phyloP scores from a whole-genome alignment of 2,888 invertebrate species.

The Cordilura impudica region DNA sequence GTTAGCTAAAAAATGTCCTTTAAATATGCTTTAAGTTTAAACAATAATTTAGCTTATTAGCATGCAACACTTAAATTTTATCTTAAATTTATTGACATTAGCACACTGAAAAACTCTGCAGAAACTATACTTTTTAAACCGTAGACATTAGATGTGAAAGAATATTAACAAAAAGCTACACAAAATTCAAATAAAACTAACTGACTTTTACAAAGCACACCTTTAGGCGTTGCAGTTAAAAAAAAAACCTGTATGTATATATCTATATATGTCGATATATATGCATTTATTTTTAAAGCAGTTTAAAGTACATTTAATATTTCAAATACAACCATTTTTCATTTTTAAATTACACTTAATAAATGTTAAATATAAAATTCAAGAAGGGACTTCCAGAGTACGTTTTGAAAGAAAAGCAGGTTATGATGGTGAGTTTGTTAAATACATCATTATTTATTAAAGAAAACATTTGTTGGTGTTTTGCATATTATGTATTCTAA shows the following conservation, averaged over 20 bases:
- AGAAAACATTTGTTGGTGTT: not conserved
- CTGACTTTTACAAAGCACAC: slow-evolving; percentile 45
- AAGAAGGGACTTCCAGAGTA: not conserved
- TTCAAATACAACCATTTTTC: slow-evolving; percentile 4
- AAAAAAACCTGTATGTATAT: not conserved
- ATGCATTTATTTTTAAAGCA: not conserved
- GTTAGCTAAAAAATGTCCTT: too few species aligned
- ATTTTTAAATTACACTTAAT: slow-evolving; percentile 28
- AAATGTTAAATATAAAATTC: slow-evolving; percentile 1
- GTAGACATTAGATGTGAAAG: slow-evolving; percentile 3
- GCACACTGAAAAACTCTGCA: too few species aligned
- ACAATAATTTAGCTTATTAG: too few species aligned
- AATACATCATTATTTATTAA: slow-evolving; percentile 33
- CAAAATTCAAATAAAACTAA: slow-evolving; percentile 47
- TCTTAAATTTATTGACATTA: too few species aligned
- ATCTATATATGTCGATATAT: not conserved
- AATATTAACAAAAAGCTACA: not conserved
- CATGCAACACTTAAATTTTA: too few species aligned
- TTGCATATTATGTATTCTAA: not conserved
- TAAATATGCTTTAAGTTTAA: too few species aligned
- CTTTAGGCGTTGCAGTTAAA: slow-evolving; percentile 41
- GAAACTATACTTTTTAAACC: not conserved
- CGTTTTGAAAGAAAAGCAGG: not conserved
- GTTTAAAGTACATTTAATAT: not conserved
- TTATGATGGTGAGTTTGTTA: slow-evolving; percentile 7